A percentile compares a stretch with the other conserved stretches of the same genome.
phyloP scores from a whole-genome alignment of 2,797 vertebrate species.

The Oceanodroma leucorhoa region DNA sequence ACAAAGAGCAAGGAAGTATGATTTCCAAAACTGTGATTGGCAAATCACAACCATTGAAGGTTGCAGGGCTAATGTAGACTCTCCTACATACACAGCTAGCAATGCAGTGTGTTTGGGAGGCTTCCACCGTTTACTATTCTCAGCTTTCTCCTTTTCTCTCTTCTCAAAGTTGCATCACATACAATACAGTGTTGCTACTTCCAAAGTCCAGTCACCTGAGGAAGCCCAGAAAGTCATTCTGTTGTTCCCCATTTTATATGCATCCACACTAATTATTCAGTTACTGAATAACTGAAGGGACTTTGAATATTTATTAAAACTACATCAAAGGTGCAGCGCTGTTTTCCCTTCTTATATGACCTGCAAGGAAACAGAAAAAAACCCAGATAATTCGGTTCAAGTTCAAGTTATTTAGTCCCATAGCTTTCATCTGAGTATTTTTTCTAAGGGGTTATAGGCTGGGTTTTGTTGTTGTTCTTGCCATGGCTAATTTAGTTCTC shows the following conservation, averaged over 20 bases:
- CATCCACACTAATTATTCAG: constrained; percentile 31
- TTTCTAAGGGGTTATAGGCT: background rate
- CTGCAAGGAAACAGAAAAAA: background rate
- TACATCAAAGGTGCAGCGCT: constrained; percentile 21
- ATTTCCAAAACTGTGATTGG: background rate
- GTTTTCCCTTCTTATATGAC: background rate
- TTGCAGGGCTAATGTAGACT: background rate
- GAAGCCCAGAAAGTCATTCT: constrained; percentile 42
- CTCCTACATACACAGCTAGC: background rate
- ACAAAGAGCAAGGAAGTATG: background rate
- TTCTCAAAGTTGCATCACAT: constrained; percentile 13
- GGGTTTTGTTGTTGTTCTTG: background rate
- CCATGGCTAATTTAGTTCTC: constrained; percentile 26
- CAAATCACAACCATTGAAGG: background rate
- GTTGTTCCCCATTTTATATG: constrained; percentile 25
- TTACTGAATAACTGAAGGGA: constrained; percentile 36
- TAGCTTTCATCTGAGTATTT: background rate
- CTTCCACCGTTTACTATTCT: background rate
- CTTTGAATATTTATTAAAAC: constrained; percentile 52
- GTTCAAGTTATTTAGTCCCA: background rate
- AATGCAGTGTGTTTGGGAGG: background rate
- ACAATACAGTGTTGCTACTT: background rate
- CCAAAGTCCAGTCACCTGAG: background rate
- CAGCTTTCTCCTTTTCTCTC: background rate
- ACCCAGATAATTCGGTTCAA: background rate